Evolutionary conservation across 2,113 vertebrate genomes (phyloP).

Genomic region (Tetrax tetrax): DNA sequence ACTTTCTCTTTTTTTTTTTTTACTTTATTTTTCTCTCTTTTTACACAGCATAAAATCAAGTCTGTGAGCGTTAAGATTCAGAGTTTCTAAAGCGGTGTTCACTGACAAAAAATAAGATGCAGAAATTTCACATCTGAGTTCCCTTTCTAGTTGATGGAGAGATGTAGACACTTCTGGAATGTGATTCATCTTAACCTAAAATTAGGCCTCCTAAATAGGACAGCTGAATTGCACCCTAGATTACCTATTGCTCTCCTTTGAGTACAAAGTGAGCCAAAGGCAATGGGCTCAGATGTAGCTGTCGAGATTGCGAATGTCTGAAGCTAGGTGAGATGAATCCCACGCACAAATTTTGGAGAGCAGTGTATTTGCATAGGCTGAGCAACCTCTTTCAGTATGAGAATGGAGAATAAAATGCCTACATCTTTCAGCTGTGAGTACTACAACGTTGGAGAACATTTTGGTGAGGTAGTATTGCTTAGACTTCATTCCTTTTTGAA

Average conservation of each 20-base stretch:
- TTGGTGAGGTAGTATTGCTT: background rate
- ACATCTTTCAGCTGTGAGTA: background rate
- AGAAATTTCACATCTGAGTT: constrained; percentile 45
- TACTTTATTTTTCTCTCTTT: background rate
- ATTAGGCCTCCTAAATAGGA: constrained; percentile 62
- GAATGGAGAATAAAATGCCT: background rate
- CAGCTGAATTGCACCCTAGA: constrained; percentile 1
- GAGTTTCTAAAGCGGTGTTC: background rate
- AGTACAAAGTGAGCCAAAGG: constrained; percentile 4
- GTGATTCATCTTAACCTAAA: constrained; percentile 67
- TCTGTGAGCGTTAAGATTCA: constrained; percentile 7
- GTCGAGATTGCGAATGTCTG: background rate
- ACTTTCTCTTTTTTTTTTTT: background rate
- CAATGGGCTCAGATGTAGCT: background rate
- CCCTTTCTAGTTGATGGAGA: constrained; percentile 8
- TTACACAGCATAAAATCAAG: constrained; percentile 1
- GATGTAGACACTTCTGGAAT: constrained; percentile 44
- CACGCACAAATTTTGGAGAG: background rate
- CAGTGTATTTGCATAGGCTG: background rate
- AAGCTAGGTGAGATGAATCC: background rate
- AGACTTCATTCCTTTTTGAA: background rate
- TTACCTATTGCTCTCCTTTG: constrained; percentile 50
- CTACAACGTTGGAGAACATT: background rate
- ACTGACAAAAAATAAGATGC: constrained; percentile 21
- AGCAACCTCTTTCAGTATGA: background rate